phyloP scores from a whole-genome alignment of 1,140 invertebrate genomes.

The Phymorhynchus buccinoides region DNA sequence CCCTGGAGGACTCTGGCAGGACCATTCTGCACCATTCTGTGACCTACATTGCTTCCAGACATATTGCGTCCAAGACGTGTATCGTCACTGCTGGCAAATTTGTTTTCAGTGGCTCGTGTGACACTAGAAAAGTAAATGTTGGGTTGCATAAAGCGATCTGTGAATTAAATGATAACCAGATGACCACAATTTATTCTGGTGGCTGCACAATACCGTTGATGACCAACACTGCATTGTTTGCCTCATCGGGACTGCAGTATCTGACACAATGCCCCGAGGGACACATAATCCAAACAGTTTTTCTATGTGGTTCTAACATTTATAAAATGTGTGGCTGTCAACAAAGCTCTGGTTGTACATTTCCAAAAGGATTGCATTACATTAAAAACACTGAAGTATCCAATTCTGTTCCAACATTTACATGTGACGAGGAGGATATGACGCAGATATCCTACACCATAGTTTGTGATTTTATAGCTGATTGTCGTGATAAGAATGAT shows the following conservation, averaged over 20 bases:
- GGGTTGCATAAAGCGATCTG: background rate
- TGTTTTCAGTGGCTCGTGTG: no score
- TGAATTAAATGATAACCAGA: background rate
- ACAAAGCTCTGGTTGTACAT: no score
- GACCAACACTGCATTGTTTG: background rate
- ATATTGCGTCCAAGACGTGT: background rate
- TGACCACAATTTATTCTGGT: no score
- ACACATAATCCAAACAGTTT: background rate
- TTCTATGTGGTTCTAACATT: background rate
- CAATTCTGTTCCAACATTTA: background rate
- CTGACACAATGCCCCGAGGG: background rate
- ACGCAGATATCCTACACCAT: background rate
- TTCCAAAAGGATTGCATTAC: no score
- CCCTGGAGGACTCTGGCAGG: background rate
- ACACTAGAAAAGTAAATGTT: no score
- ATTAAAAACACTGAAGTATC: no score
- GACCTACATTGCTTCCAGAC: background rate
- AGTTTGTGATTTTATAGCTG: slow-evolving; percentile 3
- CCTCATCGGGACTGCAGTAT: background rate
- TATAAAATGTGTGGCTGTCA: background rate
- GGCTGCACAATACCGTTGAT: background rate
- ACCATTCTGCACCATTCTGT: background rate
- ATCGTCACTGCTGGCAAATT: no score
- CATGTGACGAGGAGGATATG: background rate
- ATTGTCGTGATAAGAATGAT: background rate